Base-by-base conservation (phyloP, 1,140 invertebrate species). In the Formica exsecta region DNA sequence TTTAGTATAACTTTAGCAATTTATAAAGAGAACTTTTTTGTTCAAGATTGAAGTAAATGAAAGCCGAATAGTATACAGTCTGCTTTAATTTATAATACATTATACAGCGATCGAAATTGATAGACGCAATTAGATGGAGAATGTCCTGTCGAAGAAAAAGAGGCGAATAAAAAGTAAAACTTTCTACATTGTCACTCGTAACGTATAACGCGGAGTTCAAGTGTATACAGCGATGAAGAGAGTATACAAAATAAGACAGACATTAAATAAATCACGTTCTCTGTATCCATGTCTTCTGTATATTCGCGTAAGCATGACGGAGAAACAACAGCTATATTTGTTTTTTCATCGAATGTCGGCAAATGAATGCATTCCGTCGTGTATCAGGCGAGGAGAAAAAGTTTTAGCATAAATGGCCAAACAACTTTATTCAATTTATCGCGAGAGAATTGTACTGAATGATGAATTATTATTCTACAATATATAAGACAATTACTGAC, bases 1-100 rank as follows among this genome's bases (percentile, higher is more conserved):
- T 80, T 80, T 68, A 54, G 76, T 54, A 51, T 19, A 68, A 80
- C 44, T 80, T 70, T n/a, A 36, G 61, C 19, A 80, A 80, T 22
- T 80, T 68, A 68, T 80, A 70, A 79, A 79, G 75, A 13, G 32
- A 32, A 80, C 41, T 80, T 80, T 70, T 66, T 80, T 44, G 64
- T 70, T 80, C 54, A 80, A 70, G 44, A 70, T 44, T 44, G 36
- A 38, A 38, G 29, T 54, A 70, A 51, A 54, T 54, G 6, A 36
- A 48, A 6, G 19, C 13, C 13, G 29, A 79, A 51, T 13, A 19
- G 19, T 32, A n/a, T 36, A 9, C n/a, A 8, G 62, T 32, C 61
- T 36, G 44, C 25, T 65, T 77, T n/a, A 48, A 38, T 65, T 19
- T 29, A 44, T 38, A 29, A 68, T 62, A 54, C 29, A 79, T 79